These are phyloP conservation scores for Pachliopta kotzebuea DNA, from an alignment of 2,888 invertebrate genomes.

Conservation along the genomic window DNA sequence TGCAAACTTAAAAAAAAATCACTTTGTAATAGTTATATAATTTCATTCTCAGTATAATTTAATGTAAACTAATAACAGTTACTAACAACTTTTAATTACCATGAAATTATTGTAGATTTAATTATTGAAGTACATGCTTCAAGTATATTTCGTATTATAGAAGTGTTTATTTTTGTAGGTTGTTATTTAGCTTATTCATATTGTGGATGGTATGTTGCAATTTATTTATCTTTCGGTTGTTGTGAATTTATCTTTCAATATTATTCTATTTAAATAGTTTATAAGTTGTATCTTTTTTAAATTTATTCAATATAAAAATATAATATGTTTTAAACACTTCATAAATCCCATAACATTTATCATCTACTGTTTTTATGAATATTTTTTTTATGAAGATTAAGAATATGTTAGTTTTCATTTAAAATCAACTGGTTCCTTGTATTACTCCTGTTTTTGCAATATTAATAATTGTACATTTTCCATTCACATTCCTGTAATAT, in stretches of 20 bases:
- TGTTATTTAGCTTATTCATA: not conserved
- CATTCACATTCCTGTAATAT: slow-evolving; percentile 65
- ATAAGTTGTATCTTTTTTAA: not conserved
- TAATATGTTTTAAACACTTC: too few relatives aligned
- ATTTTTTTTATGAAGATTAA: too few relatives aligned
- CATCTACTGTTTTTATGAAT: too few relatives aligned
- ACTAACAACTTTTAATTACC: slow-evolving; percentile 5
- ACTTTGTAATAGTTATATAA: not conserved
- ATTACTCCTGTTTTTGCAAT: not conserved
- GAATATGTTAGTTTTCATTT: too few relatives aligned
- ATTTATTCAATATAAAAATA: not conserved
- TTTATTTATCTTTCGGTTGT: not conserved
- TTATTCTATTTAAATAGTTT: not conserved
- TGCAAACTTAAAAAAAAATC: not conserved
- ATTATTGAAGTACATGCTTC: slow-evolving; percentile 26
- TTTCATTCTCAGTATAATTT: not conserved
- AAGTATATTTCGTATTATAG: slow-evolving; percentile 11
- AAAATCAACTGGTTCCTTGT: not conserved
- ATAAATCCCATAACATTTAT: too few relatives aligned
- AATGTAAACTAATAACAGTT: not conserved
- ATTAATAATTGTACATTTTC: not conserved
- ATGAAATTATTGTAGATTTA: slow-evolving; percentile 18
- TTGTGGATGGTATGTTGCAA: not conserved
- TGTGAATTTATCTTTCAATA: not conserved
- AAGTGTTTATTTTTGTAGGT: slow-evolving; percentile 26